Evolutionary conservation across 2,113 vertebrate genomes (phyloP).

Genomic region (Brachypodius melanocephalos): DNA sequence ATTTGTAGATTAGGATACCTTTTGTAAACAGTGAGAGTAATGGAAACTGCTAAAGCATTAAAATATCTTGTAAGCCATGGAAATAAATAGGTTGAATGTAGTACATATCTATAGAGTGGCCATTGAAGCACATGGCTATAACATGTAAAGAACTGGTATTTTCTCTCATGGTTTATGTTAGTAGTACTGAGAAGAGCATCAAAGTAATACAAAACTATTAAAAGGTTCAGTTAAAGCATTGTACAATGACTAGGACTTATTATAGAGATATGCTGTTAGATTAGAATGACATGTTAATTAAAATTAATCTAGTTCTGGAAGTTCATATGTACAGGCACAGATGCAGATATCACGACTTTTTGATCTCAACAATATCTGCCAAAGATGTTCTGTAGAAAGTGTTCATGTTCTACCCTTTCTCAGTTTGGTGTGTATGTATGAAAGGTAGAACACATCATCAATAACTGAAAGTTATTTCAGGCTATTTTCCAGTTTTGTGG

Average conservation of each 20-base stretch:
- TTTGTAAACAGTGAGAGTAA: not conserved
- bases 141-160: not conserved
- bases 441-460: not conserved
- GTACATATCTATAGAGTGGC: not conserved
- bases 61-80: not conserved
- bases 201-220: not conserved
- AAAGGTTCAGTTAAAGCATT: not conserved
- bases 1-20: not conserved
- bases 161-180: not conserved
- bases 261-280: not conserved
- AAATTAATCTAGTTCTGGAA: not conserved
- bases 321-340: not conserved
- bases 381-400: not conserved
- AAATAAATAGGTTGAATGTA: not conserved
- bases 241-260: not conserved
- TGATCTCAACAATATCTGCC: not conserved
- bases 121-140: not conserved
- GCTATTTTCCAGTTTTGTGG: not conserved
- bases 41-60: not conserved
- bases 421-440: not conserved
- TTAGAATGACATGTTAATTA: not conserved
- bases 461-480: not conserved
- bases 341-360: not conserved
- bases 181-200: not conserved
- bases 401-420: not conserved